A percentile compares a stretch with the other conserved stretches of the same genome.
Conservation (phyloP, 2,888 invertebrate genomes). For the Mimumesa dahlbomi region DNA sequence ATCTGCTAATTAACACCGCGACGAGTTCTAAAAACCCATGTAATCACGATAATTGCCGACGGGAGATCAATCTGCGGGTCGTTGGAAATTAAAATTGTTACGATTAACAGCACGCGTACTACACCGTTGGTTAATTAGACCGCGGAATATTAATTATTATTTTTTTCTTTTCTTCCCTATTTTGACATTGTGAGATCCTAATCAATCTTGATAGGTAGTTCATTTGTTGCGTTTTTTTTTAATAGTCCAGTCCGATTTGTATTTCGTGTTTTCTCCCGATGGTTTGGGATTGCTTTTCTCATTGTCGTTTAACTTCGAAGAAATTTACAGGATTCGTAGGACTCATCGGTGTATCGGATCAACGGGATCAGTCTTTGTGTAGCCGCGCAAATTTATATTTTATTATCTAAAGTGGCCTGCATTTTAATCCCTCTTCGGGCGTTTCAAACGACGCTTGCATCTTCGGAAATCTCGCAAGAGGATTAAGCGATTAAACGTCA, state of each 20-base stretch:
- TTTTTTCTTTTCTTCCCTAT: too few relatives aligned
- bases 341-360: not conserved
- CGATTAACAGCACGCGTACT: too few relatives aligned
- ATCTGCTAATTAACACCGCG: slow-evolving; percentile 59
- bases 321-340: not conserved
- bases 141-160: too few relatives aligned
- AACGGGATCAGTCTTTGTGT: slow-evolving; percentile 16
- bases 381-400: slow-evolving; percentile 55
- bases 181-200: too few relatives aligned
- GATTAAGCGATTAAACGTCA: slow-evolving; percentile 67
- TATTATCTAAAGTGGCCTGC: slow-evolving; percentile 53
- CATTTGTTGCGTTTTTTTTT: too few relatives aligned
- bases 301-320: not conserved
- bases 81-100: not conserved
- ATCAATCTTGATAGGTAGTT: too few relatives aligned
- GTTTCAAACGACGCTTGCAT: slow-evolving; percentile 42
- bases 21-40: not conserved
- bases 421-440: slow-evolving; percentile 52
- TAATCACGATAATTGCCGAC: slow-evolving; percentile 20
- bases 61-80: slow-evolving; percentile 10
- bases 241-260: too few relatives aligned
- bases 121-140: too few relatives aligned
- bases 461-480: slow-evolving; percentile 62
- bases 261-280: not conserved
- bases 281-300: not conserved